Evolutionary conservation across 2,888 invertebrate species (phyloP), one percentile per base, ranked within the genome.

Genomic region (Leucophora obtusa): DNA sequence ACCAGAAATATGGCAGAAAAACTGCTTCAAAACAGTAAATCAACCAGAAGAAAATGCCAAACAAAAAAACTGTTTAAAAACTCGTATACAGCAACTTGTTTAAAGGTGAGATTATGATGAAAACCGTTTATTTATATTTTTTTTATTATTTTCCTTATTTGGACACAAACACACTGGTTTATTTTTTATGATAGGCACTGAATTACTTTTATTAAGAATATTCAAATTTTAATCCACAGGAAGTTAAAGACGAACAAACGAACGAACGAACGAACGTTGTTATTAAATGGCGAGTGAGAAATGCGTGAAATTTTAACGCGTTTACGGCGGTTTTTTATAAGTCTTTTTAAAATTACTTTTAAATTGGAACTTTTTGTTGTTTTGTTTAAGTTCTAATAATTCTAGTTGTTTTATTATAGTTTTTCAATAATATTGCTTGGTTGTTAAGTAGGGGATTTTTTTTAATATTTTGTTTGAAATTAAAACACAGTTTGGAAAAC

Each of bases 291-390:
- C 69, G 79, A 18, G 69, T 53, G 79, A 79, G 74, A 79, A 79
- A 79, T 79, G 79, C 79, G 69, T 74, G 70, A 82, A 80, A 68
- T 70, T 79, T 75, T 78, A 81, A 76, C 73, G 75, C 75, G 75
- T 79, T 73, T 70, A 65, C 78, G 78, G 72, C 74, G 68, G 74
- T 79, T 78, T 75, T 21, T 65, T 75, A 54, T 72, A 73, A 79
- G 76, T 73, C 73, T 66, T 66, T 77, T 74, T 62, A 43, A 59
- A 72, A 68, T 80, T 80, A 68, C 75, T 80, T 79, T 79, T 72
- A 58, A 80, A 71, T 80, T 75, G 79, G 80, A 80, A 80, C 80
- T 80, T 76, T 60, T 65, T 63, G n/a, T 38, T 54, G 54, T 71
- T 75, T 63, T 50, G 50, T 38, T 69, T 65, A 68, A 21, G 58